A percentile compares a stretch with the other conserved stretches of the same genome.
These are phyloP conservation scores for Chloebia gouldiae DNA, from an alignment of 2,113 vertebrate genomes.

Conservation along the genomic window DNA sequence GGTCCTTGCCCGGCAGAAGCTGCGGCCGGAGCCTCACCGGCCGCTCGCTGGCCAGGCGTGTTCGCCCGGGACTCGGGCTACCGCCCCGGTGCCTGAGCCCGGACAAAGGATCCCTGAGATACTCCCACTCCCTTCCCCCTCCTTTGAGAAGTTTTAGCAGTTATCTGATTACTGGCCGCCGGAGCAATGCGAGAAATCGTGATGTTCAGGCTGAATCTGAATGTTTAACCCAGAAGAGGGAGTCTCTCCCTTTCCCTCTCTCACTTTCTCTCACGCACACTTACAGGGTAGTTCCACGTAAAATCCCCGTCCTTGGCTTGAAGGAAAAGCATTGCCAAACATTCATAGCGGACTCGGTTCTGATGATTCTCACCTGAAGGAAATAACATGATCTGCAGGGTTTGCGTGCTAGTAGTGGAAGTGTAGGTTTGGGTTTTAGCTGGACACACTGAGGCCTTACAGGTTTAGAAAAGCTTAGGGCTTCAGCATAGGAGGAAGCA, in stretches of 20 bases:
- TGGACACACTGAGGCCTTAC: background rate
- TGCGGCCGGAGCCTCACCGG: background rate
- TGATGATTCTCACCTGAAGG: background rate
- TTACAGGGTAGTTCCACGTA: background rate
- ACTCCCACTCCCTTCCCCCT: background rate
- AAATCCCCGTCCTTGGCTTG: background rate
- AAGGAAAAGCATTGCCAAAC: background rate
- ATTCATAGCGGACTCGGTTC: background rate
- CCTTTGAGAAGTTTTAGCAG: background rate
- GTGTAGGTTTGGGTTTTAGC: background rate
- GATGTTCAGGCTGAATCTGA: background rate
- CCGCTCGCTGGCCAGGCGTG: fast-evolving
- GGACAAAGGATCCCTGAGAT: background rate
- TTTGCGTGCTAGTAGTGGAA: background rate
- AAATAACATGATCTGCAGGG: background rate
- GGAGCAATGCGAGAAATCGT: background rate
- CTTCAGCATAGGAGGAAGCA: background rate
- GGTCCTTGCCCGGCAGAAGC: background rate
- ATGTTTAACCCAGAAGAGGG: slow-evolving; percentile 38
- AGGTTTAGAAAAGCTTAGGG: background rate
- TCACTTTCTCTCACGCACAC: background rate
- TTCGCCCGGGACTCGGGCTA: background rate
- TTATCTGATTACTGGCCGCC: background rate
- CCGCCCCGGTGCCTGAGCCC: background rate
- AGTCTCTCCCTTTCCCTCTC: background rate